Conservation (phyloP, 2,113 vertebrate species). For the Stegastes partitus region DNA sequence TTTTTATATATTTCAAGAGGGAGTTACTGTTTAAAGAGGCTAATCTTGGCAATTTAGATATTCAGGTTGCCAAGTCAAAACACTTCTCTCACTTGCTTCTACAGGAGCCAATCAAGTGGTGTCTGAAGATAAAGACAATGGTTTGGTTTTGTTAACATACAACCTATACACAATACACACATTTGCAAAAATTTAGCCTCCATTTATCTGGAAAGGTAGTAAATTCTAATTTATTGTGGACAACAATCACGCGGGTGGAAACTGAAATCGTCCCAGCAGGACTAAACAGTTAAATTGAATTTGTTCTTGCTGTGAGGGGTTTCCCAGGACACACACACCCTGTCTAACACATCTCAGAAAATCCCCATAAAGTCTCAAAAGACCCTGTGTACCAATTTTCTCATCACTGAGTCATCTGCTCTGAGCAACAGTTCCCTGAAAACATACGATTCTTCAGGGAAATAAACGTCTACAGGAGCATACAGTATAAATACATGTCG, state of each 20-base stretch:
- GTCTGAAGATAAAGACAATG: not conserved
- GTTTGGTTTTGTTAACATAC: not conserved
- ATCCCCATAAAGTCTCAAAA: slow-evolving; percentile 17
- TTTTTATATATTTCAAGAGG: slow-evolving; percentile 19
- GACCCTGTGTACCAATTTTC: not conserved
- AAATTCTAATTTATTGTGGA: too few species aligned
- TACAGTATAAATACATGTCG: not conserved
- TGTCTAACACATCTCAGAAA: slow-evolving; percentile 26
- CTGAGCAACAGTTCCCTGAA: not conserved
- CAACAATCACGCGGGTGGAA: too few species aligned
- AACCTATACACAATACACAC: too few species aligned
- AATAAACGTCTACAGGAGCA: not conserved
- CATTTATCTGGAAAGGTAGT: too few species aligned
- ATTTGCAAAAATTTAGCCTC: too few species aligned
- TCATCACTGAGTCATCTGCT: slow-evolving; percentile 27
- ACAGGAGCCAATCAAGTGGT: slow-evolving; percentile 9
- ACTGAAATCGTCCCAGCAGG: not conserved
- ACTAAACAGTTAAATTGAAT: slow-evolving; percentile 28
- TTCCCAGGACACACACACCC: not conserved
- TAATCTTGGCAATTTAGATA: slow-evolving; percentile 1
- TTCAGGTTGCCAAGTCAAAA: slow-evolving; percentile 36
- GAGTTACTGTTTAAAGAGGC: not conserved
- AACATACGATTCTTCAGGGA: not conserved
- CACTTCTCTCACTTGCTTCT: slow-evolving; percentile 14
- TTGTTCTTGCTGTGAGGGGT: slow-evolving; percentile 3